A percentile compares a stretch with the other conserved stretches of the same genome.
Evolutionary conservation across 2,113 vertebrate genomes (phyloP).

Genomic region (Indicator indicator): DNA sequence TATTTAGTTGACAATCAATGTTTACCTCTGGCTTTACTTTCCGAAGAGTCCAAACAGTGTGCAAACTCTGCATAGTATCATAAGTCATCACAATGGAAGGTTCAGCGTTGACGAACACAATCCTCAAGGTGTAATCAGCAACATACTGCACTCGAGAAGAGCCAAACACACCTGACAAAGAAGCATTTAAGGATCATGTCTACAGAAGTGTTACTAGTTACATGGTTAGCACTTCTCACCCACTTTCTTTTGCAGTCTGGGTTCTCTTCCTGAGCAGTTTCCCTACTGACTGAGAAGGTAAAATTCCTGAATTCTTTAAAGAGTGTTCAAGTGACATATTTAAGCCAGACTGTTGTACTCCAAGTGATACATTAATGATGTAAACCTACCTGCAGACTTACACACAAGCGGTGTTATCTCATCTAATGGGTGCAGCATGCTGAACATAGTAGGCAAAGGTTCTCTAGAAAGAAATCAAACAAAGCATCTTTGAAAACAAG

Average conservation of each 20-base stretch:
- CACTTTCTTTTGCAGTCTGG: neutral
- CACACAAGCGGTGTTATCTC: constrained; percentile 93
- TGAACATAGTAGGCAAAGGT: constrained; percentile 93
- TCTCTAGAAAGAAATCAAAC: constrained; percentile 79
- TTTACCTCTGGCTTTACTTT: constrained; percentile 89
- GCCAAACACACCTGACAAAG: constrained; percentile 81
- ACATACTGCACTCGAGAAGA: constrained; percentile 88
- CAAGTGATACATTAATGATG: neutral
- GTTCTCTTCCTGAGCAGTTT: neutral
- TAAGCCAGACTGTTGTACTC: neutral
- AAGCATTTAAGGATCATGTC: neutral
- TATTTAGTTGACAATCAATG: neutral
- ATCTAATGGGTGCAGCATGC: constrained; percentile 96
- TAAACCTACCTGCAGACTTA: constrained; percentile 86
- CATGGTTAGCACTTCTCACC: neutral
- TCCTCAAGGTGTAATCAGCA: constrained; percentile 85
- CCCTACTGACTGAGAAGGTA: neutral
- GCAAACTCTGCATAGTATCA: constrained; percentile 87
- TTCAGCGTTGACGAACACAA: constrained; percentile 86
- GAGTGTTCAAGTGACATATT: neutral
- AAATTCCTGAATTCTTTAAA: neutral
- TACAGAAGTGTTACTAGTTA: fast-evolving
- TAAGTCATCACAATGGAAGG: constrained; percentile 94
- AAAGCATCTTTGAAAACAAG: neutral
- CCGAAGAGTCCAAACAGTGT: constrained; percentile 90